These are phyloP conservation scores for Mormyrus lacerda DNA, from an alignment of 2,113 vertebrate genomes.

Conservation along the genomic window DNA sequence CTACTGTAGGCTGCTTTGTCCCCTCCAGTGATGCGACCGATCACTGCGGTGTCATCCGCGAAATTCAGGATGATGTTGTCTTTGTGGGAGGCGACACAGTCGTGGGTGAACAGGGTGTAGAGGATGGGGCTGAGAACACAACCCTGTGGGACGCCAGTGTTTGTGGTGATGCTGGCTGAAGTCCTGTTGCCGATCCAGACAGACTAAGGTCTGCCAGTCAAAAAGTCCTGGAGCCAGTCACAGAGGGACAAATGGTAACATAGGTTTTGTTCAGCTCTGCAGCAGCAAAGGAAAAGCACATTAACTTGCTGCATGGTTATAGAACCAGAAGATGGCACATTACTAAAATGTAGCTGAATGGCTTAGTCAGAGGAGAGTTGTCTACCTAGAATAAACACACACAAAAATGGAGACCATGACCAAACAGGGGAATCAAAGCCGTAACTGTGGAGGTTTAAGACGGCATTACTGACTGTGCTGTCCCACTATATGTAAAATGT, in stretches of 20 bases:
- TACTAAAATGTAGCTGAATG: not conserved
- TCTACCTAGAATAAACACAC: not conserved
- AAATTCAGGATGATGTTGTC: too few species aligned
- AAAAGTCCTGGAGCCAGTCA: too few species aligned
- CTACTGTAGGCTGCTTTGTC: too few species aligned
- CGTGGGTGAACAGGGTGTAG: too few species aligned
- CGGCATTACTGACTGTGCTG: not conserved
- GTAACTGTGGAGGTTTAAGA: not conserved
- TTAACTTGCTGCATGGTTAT: conserved; percentile 11
- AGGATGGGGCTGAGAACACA: too few species aligned
- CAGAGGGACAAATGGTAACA: not conserved
- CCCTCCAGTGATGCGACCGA: too few species aligned
- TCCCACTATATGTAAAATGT: not conserved
- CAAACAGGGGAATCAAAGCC: not conserved
- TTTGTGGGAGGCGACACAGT: too few species aligned
- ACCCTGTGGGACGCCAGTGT: too few species aligned
- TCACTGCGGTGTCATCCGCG: too few species aligned
- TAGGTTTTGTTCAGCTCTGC: not conserved
- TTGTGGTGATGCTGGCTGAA: too few species aligned
- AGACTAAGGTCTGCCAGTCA: too few species aligned
- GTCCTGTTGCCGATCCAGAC: too few species aligned
- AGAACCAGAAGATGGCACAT: conserved; percentile 29
- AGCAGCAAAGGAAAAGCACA: not conserved
- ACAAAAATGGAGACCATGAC: not conserved
- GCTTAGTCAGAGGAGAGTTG: not conserved